Conservation (phyloP, 2,797 vertebrate genomes). For the Phrynocephalus guinanensis region DNA sequence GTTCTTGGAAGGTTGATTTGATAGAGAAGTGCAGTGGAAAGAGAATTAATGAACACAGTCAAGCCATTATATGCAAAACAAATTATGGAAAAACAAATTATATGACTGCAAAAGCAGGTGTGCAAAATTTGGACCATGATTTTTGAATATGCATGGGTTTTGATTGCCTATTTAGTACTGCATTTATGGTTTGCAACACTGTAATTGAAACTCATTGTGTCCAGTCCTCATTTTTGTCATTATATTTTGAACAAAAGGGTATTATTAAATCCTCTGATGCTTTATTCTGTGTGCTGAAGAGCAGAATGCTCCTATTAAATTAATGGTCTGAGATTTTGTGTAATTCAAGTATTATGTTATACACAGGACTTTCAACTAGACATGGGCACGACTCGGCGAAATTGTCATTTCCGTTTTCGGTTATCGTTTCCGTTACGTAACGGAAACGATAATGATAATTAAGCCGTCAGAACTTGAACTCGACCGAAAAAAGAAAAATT, state of each 20-base stretch:
- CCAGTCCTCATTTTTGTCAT: neutral
- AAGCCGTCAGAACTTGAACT: too few relatives aligned
- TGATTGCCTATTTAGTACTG: neutral
- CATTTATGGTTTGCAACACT: neutral
- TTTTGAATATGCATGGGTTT: neutral
- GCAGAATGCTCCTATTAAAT: neutral
- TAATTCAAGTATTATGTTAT: neutral
- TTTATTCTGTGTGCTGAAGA: neutral
- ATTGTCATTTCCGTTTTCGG: too few relatives aligned
- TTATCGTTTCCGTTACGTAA: too few relatives aligned
- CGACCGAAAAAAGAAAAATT: too few relatives aligned
- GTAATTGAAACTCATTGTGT: neutral
- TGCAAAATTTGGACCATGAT: slow-evolving; percentile 19
- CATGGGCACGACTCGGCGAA: too few relatives aligned
- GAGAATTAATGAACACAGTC: neutral
- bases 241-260: neutral
- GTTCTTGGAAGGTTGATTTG: slow-evolving; percentile 29
- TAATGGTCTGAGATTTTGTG: too few relatives aligned
- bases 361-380: neutral
- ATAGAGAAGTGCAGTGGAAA: slow-evolving; percentile 19
- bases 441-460: too few relatives aligned
- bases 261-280: neutral
- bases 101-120: neutral
- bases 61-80: slow-evolving; percentile 11
- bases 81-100: slow-evolving; percentile 16